These are phyloP conservation scores for Iphiclides podalirius DNA, from an alignment of 2,888 invertebrate species.

Conservation along the genomic window DNA sequence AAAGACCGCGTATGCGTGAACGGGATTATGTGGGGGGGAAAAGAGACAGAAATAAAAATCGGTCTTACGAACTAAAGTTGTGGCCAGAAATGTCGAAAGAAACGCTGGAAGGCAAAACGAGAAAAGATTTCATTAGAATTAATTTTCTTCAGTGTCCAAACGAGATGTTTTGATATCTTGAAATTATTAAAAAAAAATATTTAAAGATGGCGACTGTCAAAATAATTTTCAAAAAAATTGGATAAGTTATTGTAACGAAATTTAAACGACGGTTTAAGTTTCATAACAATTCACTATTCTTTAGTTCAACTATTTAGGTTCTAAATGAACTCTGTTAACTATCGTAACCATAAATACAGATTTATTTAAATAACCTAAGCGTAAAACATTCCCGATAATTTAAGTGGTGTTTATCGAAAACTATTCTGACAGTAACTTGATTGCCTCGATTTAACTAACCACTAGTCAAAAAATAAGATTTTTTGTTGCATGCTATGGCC, in stretches of 20 bases:
- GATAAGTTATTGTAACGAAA: too few species aligned
- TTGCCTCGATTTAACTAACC: constrained; percentile 6
- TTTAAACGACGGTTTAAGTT: too few species aligned
- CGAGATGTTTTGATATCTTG: background rate
- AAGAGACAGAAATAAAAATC: constrained; percentile 47
- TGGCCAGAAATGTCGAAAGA: constrained; percentile 78
- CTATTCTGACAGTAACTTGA: constrained; percentile 13
- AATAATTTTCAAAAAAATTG: constrained; percentile 11
- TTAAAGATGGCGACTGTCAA: constrained; percentile 7
- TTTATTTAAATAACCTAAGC: too few species aligned
- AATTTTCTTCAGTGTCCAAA: constrained; percentile 1
- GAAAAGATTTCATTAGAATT: constrained; percentile 36
- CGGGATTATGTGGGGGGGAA: constrained; percentile 36
- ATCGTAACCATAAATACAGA: too few species aligned
- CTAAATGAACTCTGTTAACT: too few species aligned
- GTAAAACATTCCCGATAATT: too few species aligned
- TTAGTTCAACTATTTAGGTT: too few species aligned
- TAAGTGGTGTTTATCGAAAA: too few species aligned
- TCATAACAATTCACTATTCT: too few species aligned
- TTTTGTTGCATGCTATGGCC: constrained; percentile 17
- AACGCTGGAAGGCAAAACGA: constrained; percentile 72
- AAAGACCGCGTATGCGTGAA: constrained; percentile 33
- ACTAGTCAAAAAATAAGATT: constrained; percentile 3
- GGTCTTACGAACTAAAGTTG: constrained; percentile 78
- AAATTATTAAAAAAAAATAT: background rate